phyloP scores from a whole-genome alignment of 2,113 vertebrate genomes.

The Thunnus thynnus region DNA sequence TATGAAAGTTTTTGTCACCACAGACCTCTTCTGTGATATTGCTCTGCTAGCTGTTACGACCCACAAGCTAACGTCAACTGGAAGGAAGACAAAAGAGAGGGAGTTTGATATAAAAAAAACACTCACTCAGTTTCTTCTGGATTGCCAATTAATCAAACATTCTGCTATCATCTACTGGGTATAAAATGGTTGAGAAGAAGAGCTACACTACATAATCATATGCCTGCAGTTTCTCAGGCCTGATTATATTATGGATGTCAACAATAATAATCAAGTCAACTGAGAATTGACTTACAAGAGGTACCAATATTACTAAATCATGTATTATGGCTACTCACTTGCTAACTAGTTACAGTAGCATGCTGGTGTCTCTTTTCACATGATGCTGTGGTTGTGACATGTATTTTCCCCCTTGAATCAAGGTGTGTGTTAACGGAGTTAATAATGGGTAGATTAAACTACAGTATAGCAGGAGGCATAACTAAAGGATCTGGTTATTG shows the following conservation, averaged over 20 bases:
- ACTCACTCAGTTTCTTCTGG: too few species aligned
- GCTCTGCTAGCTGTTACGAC: not conserved
- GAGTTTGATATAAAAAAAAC: too few species aligned
- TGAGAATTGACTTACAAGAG: not conserved
- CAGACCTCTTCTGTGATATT: not conserved
- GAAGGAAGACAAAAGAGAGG: too few species aligned
- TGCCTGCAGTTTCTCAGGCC: too few species aligned
- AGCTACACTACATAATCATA: too few species aligned
- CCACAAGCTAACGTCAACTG: not conserved
- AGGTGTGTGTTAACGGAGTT: not conserved
- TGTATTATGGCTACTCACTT: not conserved
- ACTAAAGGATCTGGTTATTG: slow-evolving; percentile 47
- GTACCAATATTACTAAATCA: not conserved
- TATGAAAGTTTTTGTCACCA: not conserved
- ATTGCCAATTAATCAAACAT: too few species aligned
- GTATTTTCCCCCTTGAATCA: slow-evolving; percentile 1
- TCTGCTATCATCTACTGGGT: too few species aligned
- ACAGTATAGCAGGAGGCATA: slow-evolving; percentile 26
- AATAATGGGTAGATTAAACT: not conserved
- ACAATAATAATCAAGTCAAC: not conserved
- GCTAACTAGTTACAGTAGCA: not conserved
- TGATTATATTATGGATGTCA: not conserved
- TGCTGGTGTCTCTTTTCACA: not conserved
- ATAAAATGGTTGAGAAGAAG: too few species aligned
- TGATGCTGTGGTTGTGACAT: not conserved